Conservation (phyloP, 2,797 vertebrate species). For the Naso thynnoides region DNA sequence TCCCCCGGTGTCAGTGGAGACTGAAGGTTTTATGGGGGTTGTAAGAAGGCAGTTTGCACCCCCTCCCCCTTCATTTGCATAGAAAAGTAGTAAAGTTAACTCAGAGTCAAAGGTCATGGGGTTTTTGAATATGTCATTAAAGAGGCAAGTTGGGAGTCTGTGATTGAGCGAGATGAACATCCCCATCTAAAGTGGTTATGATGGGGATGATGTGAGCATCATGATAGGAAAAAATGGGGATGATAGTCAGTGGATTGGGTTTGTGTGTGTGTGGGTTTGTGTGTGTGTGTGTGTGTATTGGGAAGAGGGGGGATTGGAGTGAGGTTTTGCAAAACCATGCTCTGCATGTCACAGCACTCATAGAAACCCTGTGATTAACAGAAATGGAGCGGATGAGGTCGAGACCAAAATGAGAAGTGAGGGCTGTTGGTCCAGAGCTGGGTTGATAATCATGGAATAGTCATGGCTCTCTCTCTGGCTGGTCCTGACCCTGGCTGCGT, state of each 20-base stretch:
- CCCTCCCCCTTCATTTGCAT: constrained; percentile 74
- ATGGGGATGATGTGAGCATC: constrained; percentile 54
- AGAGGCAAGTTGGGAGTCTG: constrained; percentile 17
- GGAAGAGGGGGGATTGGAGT: constrained; percentile 39
- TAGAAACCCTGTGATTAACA: constrained; percentile 84
- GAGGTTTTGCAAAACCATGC: constrained; percentile 75
- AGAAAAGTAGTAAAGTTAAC: constrained; percentile 66
- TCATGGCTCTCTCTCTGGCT: constrained; percentile 48
- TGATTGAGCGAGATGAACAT: constrained; percentile 17
- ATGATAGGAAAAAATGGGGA: constrained; percentile 40
- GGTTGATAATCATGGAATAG: constrained; percentile 71
- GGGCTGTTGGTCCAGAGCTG: constrained; percentile 64
- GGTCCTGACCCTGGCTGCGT: constrained; percentile 25
- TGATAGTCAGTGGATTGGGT: constrained; percentile 62
- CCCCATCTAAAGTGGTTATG: constrained; percentile 24
- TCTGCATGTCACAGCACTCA: constrained; percentile 80
- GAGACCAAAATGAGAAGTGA: constrained; percentile 77
- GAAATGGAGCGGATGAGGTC: constrained; percentile 82
- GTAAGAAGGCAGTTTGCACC: constrained; percentile 26
- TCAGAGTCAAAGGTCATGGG: constrained; percentile 67
- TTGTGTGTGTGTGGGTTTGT: constrained; percentile 47
- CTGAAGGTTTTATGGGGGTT: constrained; percentile 54
- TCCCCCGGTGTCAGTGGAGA: constrained; percentile 11
- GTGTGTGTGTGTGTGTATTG: constrained; percentile 42
- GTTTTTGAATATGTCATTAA: constrained; percentile 38